Evolutionary conservation across 2,113 vertebrate species (phyloP), one percentile per base, ranked within the genome.

Genomic region (Eublepharis macularius): DNA sequence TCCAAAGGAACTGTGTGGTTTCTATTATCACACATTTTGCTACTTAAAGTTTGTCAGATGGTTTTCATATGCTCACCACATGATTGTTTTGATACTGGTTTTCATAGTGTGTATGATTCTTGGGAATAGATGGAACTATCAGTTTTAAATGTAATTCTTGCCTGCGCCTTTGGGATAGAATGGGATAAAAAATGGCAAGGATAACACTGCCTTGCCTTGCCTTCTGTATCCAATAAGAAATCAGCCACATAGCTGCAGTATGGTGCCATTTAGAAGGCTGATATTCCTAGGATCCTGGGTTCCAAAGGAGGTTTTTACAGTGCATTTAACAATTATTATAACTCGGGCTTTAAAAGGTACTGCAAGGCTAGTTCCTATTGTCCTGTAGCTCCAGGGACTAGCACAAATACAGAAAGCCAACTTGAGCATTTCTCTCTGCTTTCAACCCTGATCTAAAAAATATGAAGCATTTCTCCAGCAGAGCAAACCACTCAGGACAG

Each of bases 401-500:
- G 12, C 32, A 8, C 70, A 36, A 57, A 43, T 69, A 78, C 5
- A 78, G 65, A 78, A n/a, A 78, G 39, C 49, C 32, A 43, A 47
- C 29, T 60, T 86, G 17, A 80, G 77, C 51, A 74, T 34, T 7
- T 34, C 86, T n/a, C 17, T 39, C 83, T 87, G 17, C 24, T 88
- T 89, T 87, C 68, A 79, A 81, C 66, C 63, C 51, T 90, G 73
- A 60, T 90, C 89, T 85, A 84, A 92, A 90, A 92, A 91, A 92
- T 60, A 65, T 79, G 6, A 87, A 78, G 43, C 70, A 7, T 92
- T 94, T 93, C 75, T 82, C 39, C 83, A 84, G 80, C 85, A 82
- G 60, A 82, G 90, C 81, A 86, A 95, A 76, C 89, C 89, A 6
- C 66, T 7, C 74, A 76, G 81, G 86, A 75, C 84, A 94, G 90